These are phyloP conservation scores for Characodon lateralis DNA, from an alignment of 2,797 vertebrate genomes.

Conservation along the genomic window DNA sequence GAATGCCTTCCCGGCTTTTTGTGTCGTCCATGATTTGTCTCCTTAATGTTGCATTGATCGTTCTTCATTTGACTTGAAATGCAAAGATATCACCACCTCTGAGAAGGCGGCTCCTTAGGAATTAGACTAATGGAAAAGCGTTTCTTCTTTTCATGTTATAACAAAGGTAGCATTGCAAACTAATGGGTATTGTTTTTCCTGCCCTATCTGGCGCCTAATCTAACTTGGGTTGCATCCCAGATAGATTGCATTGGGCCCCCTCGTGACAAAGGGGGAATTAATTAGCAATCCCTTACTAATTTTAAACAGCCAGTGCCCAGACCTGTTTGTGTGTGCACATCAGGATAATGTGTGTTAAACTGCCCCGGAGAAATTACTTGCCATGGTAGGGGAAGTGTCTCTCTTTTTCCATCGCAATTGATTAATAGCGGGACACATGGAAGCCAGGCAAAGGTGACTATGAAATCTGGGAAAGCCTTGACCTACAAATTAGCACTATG, in stretches of 20 bases:
- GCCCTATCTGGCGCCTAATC: slow-evolving; percentile 75
- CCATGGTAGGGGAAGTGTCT: slow-evolving; percentile 43
- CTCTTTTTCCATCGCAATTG: slow-evolving; percentile 67
- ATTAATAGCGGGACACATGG: slow-evolving; percentile 75
- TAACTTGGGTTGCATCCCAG: slow-evolving; percentile 68
- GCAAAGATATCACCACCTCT: slow-evolving; percentile 60
- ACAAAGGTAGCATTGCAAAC: slow-evolving; percentile 71
- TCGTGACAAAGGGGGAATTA: slow-evolving; percentile 78
- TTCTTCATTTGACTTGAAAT: slow-evolving; percentile 78
- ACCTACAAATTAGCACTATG: slow-evolving; percentile 77
- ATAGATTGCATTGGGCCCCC: slow-evolving; percentile 70
- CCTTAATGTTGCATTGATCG: slow-evolving; percentile 78
- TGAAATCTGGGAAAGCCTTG: slow-evolving; percentile 64
- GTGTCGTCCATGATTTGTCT: slow-evolving; percentile 63
- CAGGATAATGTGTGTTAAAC: slow-evolving; percentile 61
- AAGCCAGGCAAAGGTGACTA: slow-evolving; percentile 72
- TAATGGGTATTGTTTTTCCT: slow-evolving; percentile 81
- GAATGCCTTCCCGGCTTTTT: slow-evolving; percentile 65
- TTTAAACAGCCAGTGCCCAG: slow-evolving; percentile 70
- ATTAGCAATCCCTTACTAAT: slow-evolving; percentile 78
- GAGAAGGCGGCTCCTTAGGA: slow-evolving; percentile 67
- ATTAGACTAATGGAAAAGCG: slow-evolving; percentile 77
- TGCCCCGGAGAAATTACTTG: slow-evolving; percentile 75
- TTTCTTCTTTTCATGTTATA: slow-evolving; percentile 47
- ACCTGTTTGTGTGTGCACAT: slow-evolving; percentile 68